Percentiles rank a stretch among this genome's conserved stretches.
These are phyloP conservation scores for Jacana jacana DNA, from an alignment of 2,113 vertebrate species.

Conservation along the genomic window DNA sequence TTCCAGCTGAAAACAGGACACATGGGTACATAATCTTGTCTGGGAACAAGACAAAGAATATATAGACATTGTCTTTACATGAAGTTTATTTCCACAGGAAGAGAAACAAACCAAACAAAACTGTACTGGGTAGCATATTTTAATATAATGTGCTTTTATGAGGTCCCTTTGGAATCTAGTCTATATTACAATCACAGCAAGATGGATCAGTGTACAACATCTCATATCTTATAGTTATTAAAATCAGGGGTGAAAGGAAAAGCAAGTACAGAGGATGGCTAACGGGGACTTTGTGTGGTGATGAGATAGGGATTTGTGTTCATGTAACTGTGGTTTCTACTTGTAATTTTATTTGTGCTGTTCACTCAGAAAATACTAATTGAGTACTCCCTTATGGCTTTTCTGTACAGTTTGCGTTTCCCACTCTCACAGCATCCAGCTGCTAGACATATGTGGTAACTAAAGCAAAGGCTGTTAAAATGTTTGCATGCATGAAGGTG, in stretches of 20 bases:
- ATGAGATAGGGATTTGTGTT: neutral
- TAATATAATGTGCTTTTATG: neutral
- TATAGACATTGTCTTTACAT: neutral
- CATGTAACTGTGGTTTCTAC: neutral
- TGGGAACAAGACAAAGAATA: neutral
- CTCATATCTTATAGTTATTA: neutral
- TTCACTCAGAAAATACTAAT: neutral
- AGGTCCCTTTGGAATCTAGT: neutral
- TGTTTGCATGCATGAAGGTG: neutral
- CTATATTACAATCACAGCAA: neutral
- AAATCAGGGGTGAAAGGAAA: neutral
- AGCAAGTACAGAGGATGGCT: neutral
- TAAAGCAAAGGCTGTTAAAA: neutral
- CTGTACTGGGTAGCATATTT: neutral
- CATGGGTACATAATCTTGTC: neutral
- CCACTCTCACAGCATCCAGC: conserved; percentile 3
- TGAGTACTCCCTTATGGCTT: neutral
- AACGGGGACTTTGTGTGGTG: neutral
- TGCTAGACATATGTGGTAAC: conserved; percentile 5
- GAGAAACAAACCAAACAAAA: neutral
- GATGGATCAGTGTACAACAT: neutral
- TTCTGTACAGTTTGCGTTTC: neutral
- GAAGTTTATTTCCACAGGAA: neutral
- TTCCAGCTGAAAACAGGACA: neutral
- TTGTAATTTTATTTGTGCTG: neutral